Percentiles rank a stretch among this genome's conserved stretches.
Conservation (phyloP, 2,113 vertebrate species). For the Corydoras sp. region DNA sequence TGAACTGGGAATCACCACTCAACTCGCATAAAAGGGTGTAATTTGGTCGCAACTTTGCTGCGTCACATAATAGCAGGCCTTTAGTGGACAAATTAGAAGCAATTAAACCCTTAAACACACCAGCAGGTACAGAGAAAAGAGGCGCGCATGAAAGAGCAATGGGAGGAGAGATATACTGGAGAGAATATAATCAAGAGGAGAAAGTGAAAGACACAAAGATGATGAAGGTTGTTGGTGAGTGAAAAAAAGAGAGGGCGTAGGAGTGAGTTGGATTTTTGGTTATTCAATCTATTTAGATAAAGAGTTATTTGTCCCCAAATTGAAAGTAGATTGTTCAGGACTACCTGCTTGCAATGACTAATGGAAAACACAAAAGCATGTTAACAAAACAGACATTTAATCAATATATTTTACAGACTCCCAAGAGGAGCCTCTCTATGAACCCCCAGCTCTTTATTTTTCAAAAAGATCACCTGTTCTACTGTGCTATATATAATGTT, state of each 20-base stretch:
- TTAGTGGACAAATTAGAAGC: slow-evolving; percentile 59
- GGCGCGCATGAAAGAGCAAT: slow-evolving; percentile 6
- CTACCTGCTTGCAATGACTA: no score
- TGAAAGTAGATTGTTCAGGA: no score
- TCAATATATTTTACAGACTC: no score
- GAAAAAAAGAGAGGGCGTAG: neutral
- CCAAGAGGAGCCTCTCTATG: no score
- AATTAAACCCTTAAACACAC: slow-evolving; percentile 60
- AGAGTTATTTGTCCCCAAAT: no score
- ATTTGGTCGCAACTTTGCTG: slow-evolving; percentile 54
- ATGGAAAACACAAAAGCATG: no score
- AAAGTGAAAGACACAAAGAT: slow-evolving; percentile 3
- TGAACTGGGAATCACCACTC: slow-evolving; percentile 51
- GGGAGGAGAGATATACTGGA: slow-evolving; percentile 19
- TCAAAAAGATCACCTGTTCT: no score
- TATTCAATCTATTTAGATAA: no score
- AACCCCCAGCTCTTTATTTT: no score
- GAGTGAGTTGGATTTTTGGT: neutral
- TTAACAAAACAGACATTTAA: no score
- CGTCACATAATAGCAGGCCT: slow-evolving; percentile 54
- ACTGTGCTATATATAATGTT: no score
- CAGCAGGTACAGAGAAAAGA: slow-evolving; percentile 44
- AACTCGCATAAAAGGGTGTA: slow-evolving; percentile 55
- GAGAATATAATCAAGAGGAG: neutral
- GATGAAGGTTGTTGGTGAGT: neutral